Base-by-base conservation (phyloP, 2,888 invertebrate species). In the Oscheius sp. region DNA sequence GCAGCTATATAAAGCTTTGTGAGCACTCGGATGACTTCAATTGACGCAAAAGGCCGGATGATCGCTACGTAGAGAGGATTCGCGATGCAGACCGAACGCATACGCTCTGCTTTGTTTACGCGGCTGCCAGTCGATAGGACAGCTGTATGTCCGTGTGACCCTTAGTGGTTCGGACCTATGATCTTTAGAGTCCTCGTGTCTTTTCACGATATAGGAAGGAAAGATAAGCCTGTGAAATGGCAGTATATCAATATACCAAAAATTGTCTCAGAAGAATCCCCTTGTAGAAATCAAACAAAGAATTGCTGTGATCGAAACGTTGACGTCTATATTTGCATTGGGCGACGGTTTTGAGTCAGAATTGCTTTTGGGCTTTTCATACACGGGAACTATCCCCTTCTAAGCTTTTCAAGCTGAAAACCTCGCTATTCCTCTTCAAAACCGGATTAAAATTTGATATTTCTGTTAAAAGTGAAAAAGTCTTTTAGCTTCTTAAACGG, bases 91-190 rank as follows among this genome's bases (percentile, higher is more conserved):
- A 33, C 60, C 35, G 35, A 68, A 68, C 68, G 68, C 68, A 68
- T 10, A 11, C n/a, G 13, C 53, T 68, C 53, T 55, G 68, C 68
- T 68, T 55, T 68, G 68, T 68, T 68, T 68, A 68, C 68, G 68
- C 68, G 68, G n/a, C 47, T 48, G 53, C 37, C 68, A 68, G 68
- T 68, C 68, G 68, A 68, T 68, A 68, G 66, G 68, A 55, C 68
- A 68, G 68, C 68, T 68, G 68, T 68, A 68, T 53, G 55, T 53
- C 35, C 68, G 68, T 68, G 68, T 68, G 68, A 68, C 68, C 68
- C 68, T 29, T 60, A 11, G 21, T 9, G 68, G 42, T 42, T 42
- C 63, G 48, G 47, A 32, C 32, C 50, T 21, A 48, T 37, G 48
- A 63, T 48, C 48, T 21, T 47, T 42, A 42, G 42, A 42, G 42